phyloP scores from a whole-genome alignment of 2,797 vertebrate species.

The Sardinella longiceps region DNA sequence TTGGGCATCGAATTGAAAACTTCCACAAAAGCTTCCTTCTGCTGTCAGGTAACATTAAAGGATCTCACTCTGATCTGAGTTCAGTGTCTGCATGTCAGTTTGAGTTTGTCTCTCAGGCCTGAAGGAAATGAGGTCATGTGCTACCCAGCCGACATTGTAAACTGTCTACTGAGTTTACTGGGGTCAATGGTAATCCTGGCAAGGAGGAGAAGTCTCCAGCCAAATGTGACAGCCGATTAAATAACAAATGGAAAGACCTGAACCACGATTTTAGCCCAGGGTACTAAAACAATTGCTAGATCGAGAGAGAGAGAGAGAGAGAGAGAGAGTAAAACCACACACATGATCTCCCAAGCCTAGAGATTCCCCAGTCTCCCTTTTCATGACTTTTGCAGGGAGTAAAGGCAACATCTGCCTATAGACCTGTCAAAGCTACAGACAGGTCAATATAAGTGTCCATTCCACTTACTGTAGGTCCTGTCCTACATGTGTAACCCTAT shows the following conservation, averaged over 20 bases:
- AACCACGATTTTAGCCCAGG: background rate
- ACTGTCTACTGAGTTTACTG: background rate
- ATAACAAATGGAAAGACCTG: background rate
- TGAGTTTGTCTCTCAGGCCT: background rate
- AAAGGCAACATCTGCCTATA: background rate
- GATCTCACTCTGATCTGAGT: background rate
- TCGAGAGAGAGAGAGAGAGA: background rate
- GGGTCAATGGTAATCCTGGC: background rate
- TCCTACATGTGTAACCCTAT: background rate
- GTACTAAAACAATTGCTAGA: background rate
- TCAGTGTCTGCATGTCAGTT: conserved; percentile 10
- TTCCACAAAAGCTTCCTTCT: background rate
- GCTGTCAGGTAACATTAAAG: background rate
- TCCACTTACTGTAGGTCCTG: background rate
- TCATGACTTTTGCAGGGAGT: too few species aligned
- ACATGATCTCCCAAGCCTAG: too few species aligned
- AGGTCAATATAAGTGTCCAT: background rate
- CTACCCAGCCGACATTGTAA: background rate
- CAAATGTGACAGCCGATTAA: conserved; percentile 6
- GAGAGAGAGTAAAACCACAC: too few species aligned
- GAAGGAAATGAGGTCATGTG: background rate
- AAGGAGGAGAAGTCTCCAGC: background rate
- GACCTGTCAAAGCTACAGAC: background rate
- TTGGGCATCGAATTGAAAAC: background rate
- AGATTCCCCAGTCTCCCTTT: too few species aligned